Evolutionary conservation across 2,113 vertebrate species (phyloP).

Genomic region (Osmerus mordax): DNA sequence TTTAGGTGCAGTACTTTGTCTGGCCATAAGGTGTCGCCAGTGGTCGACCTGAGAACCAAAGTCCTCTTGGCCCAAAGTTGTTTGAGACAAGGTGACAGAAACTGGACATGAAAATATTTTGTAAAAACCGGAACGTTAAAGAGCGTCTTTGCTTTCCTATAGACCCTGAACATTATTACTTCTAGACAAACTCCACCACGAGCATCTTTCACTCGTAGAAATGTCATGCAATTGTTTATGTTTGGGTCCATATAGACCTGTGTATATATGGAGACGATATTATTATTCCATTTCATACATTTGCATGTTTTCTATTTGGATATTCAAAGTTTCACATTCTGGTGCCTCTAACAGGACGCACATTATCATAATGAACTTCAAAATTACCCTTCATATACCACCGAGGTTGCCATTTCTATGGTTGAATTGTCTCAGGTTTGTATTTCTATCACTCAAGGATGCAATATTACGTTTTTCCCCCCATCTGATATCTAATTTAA

Average conservation of each 20-base stretch:
- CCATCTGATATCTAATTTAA: slow-evolving; percentile 52
- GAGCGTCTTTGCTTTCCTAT: slow-evolving; percentile 16
- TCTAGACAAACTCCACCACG: too few species aligned
- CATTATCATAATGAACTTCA: too few species aligned
- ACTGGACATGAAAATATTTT: too few species aligned
- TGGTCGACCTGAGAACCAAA: background rate
- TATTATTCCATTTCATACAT: too few species aligned
- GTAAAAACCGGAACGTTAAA: too few species aligned
- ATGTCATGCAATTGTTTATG: too few species aligned
- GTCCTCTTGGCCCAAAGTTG: background rate
- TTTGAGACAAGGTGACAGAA: background rate
- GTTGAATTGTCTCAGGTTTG: slow-evolving; percentile 55
- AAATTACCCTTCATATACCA: slow-evolving; percentile 6
- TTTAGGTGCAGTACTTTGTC: background rate
- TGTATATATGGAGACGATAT: too few species aligned
- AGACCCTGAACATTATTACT: slow-evolving; percentile 49
- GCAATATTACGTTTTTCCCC: slow-evolving; percentile 35
- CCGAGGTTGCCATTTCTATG: slow-evolving; percentile 54
- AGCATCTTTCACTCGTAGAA: too few species aligned
- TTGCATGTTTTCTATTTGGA: too few species aligned
- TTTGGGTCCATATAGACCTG: too few species aligned
- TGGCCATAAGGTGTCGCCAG: slow-evolving; percentile 49
- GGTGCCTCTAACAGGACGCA: too few species aligned
- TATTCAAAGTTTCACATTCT: too few species aligned
- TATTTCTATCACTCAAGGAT: slow-evolving; percentile 56